Evolutionary conservation across 1,140 invertebrate species (phyloP), one percentile per base, ranked within the genome.

Genomic region (Rhopalosiphum padi): DNA sequence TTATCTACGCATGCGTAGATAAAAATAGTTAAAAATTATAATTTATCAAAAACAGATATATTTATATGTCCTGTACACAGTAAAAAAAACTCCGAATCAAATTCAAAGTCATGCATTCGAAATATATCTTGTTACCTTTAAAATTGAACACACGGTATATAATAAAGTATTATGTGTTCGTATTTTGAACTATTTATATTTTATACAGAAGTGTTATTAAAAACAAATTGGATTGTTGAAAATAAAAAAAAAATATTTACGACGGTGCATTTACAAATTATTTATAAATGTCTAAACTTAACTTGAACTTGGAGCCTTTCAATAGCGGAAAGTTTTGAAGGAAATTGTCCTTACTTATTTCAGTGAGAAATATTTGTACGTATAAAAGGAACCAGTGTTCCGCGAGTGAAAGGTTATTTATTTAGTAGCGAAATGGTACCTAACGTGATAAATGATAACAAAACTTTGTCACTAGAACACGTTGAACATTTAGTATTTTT

Each of bases 381-480:
- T 68, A 68, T 68, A 68, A 68, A 68, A 68, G 9, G 30, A 22
- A 15, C 25, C 60, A 30, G 30, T 68, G 30, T 60, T 60, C 25
- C 25, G 3, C 55, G 25, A 60, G 55, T 68, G 30, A 68, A 68
- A 68, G 60, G 60, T 68, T 68, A 68, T 68, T 68, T 68, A 68
- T 68, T 68, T 68, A 68, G 60, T 68, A 68, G 30, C 30, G 60
- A 68, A 68, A 68, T 30, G 60, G 30, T 15, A 68, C 30, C 55
- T 30, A 68, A n/a, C 60, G 11, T 68, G 60, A 68, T 68, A 68
- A 68, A 68, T 68, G 60, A 68, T n/a, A 68, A 68, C 60, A 68
- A 68, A 68, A 68, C 60, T 68, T 68, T 68, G 60, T 68, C 60
- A 68, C 60, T 68, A 68, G 60, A 68, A 68, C 60, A 68, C 60